Percentiles rank a stretch among this genome's conserved stretches.
These are phyloP conservation scores for Chionodraco myersi DNA, from an alignment of 2,113 vertebrate species.

Conservation along the genomic window DNA sequence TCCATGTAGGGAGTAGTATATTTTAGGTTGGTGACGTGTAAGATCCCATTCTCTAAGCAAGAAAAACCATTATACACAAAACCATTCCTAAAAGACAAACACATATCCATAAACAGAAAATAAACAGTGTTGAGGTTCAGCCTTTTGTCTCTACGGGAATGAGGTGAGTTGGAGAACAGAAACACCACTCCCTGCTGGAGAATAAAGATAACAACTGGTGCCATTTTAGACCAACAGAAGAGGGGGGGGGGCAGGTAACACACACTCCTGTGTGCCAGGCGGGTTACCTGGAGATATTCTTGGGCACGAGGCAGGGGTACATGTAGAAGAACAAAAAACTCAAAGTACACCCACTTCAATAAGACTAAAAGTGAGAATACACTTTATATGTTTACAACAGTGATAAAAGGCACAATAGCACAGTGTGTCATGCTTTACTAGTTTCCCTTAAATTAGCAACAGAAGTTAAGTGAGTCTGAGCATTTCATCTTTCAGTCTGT, in stretches of 20 bases:
- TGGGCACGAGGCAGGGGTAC: conserved; percentile 28
- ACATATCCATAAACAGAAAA: conserved; percentile 66
- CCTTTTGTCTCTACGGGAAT: conserved; percentile 70
- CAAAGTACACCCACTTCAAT: conserved; percentile 56
- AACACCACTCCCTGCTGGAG: conserved; percentile 71
- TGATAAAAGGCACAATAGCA: conserved; percentile 84
- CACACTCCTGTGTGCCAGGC: conserved; percentile 33
- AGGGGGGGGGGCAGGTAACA: conserved; percentile 16
- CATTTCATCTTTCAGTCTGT: conserved; percentile 48
- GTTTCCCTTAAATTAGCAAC: conserved; percentile 70
- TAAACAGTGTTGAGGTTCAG: conserved; percentile 76
- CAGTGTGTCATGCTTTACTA: conserved; percentile 79
- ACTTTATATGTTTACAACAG: conserved; percentile 69
- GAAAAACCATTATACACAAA: conserved; percentile 50
- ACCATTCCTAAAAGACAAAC: conserved; percentile 63
- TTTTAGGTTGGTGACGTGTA: conserved; percentile 76
- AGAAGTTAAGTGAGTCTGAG: conserved; percentile 49
- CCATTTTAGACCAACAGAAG: conserved; percentile 62
- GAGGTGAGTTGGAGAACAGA: conserved; percentile 62
- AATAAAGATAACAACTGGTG: conserved; percentile 70
- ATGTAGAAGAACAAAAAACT: conserved; percentile 27
- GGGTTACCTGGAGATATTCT: conserved; percentile 36
- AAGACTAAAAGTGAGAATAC: conserved; percentile 73
- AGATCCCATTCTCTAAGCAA: conserved; percentile 69
- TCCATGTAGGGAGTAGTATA: conserved; percentile 79